Evolutionary conservation across 2,113 vertebrate genomes (phyloP), one percentile per base, ranked within the genome.

Genomic region (Coregonus clupeaformis): DNA sequence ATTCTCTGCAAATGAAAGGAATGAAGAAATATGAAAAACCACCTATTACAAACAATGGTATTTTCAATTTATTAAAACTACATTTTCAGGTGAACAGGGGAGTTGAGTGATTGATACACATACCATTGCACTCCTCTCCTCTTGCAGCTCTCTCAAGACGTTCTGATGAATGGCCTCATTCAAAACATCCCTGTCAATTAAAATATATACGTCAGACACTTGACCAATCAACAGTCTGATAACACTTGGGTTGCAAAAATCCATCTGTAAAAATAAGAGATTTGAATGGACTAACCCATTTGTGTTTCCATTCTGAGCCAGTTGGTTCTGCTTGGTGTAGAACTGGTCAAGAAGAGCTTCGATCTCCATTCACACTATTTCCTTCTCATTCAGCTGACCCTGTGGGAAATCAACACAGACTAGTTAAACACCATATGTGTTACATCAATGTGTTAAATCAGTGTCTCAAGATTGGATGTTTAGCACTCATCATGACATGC

Each of bases 51-150:
- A n/a, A n/a, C n/a, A 22, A 65, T 27, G 25, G 25, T 7, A 62
- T 62, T 55, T 55, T 42, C 36, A 11, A 9, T 52, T 52, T 52
- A 18, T 14, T 18, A 14, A 52, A 52, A 52, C 13, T 18, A 18
- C n/a, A 5, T 1, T 9, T 1, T 52, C 49, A 52, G 49, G 49
- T 7, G n/a, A 60, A 60, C 18, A 60, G 6, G n/a, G 5, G 6
- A 68, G 16, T 4, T 52, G 16, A 52, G 16, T 16, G 49, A 52
- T 52, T 52, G 49, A 16, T 52, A 18, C 78, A 77, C 60, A n/a
- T n/a, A 98, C 97, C 94, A 94, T 96, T 64, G 93, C 92, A 68
- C 85, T 82, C 83, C 89, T 90, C 77, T 96, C 95, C 69, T 94
- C 93, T 36, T 89, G 85, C 36, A 95, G 86, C 80, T 96, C 94